phyloP scores from a whole-genome alignment of 2,888 invertebrate genomes.

The Folsomia manolachei region DNA sequence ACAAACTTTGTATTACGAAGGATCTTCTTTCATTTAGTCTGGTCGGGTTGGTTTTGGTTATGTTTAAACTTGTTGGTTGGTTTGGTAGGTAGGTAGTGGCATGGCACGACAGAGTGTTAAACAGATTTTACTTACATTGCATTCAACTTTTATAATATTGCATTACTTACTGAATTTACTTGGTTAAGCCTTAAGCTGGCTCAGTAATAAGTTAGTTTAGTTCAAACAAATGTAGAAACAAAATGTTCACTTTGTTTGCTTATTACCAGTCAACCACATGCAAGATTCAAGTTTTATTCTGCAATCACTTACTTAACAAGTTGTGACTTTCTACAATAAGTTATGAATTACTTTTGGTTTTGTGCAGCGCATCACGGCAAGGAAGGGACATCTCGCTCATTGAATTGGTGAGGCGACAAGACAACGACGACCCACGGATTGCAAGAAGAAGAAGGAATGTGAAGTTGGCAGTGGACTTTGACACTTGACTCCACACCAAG shows the following conservation, averaged over 20 bases:
- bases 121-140: too few species aligned
- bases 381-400: not conserved
- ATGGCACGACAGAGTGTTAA: not conserved
- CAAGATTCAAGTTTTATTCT: not conserved
- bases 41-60: too few species aligned
- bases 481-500: conserved; percentile 14
- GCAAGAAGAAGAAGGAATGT: not conserved
- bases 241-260: not conserved
- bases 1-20: too few species aligned
- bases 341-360: not conserved
- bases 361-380: not conserved
- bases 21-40: not conserved
- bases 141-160: too few species aligned
- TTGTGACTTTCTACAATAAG: not conserved
- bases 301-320: not conserved
- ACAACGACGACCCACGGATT: too few species aligned
- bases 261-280: too few species aligned
- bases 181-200: too few species aligned
- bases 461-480: conserved; percentile 13
- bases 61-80: too few species aligned
- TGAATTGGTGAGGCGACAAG: too few species aligned
- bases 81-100: too few species aligned
- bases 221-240: not conserved
- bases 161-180: not conserved
- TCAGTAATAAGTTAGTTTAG: too few species aligned